Percentiles rank a stretch among this genome's conserved stretches.
Evolutionary conservation across 2,113 vertebrate genomes (phyloP).

Genomic region (Phaethon lepturus): DNA sequence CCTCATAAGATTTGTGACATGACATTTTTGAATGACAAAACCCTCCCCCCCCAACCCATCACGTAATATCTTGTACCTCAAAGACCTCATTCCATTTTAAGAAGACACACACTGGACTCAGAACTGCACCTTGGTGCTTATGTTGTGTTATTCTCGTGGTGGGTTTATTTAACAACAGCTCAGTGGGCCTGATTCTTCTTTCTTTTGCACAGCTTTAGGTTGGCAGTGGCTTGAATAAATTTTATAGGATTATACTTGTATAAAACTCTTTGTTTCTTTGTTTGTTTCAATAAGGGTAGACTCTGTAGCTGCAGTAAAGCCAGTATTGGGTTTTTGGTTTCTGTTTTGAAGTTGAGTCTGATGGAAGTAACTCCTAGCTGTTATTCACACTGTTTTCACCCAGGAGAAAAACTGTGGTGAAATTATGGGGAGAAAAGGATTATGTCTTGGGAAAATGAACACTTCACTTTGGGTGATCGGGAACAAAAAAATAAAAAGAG

Average conservation of each 20-base stretch:
- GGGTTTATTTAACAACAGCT: not conserved
- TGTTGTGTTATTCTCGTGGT: not conserved
- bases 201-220: not conserved
- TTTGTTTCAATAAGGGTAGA: not conserved
- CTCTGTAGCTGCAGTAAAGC: not conserved
- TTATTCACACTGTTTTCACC: not conserved
- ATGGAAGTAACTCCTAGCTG: not conserved
- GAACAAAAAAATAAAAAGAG: not conserved
- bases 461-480: not conserved
- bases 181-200: not conserved
- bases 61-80: not conserved
- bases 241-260: not conserved
- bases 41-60: rapidly evolving
- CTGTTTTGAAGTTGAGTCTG: not conserved
- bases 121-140: not conserved
- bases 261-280: not conserved
- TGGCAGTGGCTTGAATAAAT: not conserved
- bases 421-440: not conserved
- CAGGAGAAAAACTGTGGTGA: not conserved
- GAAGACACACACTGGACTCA: not conserved
- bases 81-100: not conserved
- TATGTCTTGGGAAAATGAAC: not conserved
- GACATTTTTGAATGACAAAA: not conserved
- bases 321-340: not conserved
- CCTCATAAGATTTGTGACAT: too few species aligned